These are phyloP conservation scores for Apocrypta bakeri DNA, from an alignment of 1,140 invertebrate genomes.

Conservation along the genomic window DNA sequence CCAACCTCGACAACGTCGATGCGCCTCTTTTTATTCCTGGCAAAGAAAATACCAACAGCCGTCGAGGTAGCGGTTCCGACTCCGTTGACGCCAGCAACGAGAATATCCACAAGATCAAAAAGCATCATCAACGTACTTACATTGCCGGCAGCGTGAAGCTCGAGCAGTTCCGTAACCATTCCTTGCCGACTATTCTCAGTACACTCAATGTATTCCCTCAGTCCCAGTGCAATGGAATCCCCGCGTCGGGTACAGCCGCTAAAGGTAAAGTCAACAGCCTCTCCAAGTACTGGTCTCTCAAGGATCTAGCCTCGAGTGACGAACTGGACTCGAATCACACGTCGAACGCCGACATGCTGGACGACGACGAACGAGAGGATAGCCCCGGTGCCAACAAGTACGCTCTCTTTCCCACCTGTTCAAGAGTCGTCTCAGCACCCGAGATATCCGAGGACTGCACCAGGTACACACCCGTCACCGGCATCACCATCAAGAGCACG, in stretches of 20 bases:
- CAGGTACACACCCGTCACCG: slow-evolving; percentile 38
- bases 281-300: slow-evolving; percentile 66
- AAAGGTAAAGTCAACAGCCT: slow-evolving; percentile 60
- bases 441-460: slow-evolving; percentile 59
- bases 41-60: slow-evolving; percentile 29
- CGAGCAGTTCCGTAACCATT: slow-evolving; percentile 62
- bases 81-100: slow-evolving; percentile 54
- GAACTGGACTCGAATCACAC: slow-evolving; percentile 54
- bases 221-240: background rate
- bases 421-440: slow-evolving; percentile 62
- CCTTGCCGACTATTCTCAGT: slow-evolving; percentile 62
- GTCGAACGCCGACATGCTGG: slow-evolving; percentile 51
- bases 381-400: slow-evolving; percentile 57
- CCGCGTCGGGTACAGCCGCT: background rate
- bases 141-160: slow-evolving; percentile 51
- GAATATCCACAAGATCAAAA: slow-evolving; percentile 33
- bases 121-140: background rate
- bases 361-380: slow-evolving; percentile 39
- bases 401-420: slow-evolving; percentile 62
- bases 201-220: slow-evolving; percentile 57
- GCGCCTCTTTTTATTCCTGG: slow-evolving; percentile 65
- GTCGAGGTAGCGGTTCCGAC: slow-evolving; percentile 45
- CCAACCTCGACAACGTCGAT: slow-evolving; percentile 71
- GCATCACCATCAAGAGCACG: slow-evolving; percentile 59
- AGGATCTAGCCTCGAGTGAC: slow-evolving; percentile 61